Conservation (phyloP, 1,140 invertebrate species). For the Hylaeus anthracinus region DNA sequence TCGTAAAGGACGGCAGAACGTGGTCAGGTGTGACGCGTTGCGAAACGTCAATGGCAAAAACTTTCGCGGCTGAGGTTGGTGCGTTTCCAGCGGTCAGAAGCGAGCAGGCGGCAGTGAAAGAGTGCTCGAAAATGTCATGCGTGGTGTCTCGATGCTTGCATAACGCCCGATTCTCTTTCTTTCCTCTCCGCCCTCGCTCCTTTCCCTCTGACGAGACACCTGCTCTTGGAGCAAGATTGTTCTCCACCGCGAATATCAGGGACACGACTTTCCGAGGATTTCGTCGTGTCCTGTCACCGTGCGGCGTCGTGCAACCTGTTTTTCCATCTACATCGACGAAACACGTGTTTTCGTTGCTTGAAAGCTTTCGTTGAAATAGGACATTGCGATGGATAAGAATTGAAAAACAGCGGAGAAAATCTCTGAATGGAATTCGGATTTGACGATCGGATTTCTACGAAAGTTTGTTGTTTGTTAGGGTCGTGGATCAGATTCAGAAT, state of each 20-base stretch:
- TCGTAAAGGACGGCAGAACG: too few relatives aligned
- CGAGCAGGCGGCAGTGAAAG: constrained; percentile 4
- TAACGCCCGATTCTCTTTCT: constrained; percentile 47
- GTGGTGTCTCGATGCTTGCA: constrained; percentile 49
- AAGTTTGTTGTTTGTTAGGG: too few relatives aligned
- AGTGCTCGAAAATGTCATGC: constrained; percentile 58
- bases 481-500: too few relatives aligned
- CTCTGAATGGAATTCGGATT: too few relatives aligned
- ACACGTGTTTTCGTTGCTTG: not conserved
- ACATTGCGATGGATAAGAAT: too few relatives aligned
- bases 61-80: not conserved
- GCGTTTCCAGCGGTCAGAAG: not conserved
- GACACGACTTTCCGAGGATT: constrained; percentile 8
- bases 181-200: constrained; percentile 1
- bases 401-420: too few relatives aligned
- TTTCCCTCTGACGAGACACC: constrained; percentile 6
- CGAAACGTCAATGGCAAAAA: not conserved
- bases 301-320: not conserved
- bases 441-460: too few relatives aligned
- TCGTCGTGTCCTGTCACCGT: not conserved
- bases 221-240: constrained; percentile 11
- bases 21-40: constrained; percentile 2
- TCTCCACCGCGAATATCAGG: not conserved
- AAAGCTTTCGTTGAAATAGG: not conserved
- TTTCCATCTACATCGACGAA: constrained; percentile 6